These are phyloP conservation scores for Drosophila mauritiana DNA, from an alignment of 1,140 invertebrate genomes.

Conservation along the genomic window DNA sequence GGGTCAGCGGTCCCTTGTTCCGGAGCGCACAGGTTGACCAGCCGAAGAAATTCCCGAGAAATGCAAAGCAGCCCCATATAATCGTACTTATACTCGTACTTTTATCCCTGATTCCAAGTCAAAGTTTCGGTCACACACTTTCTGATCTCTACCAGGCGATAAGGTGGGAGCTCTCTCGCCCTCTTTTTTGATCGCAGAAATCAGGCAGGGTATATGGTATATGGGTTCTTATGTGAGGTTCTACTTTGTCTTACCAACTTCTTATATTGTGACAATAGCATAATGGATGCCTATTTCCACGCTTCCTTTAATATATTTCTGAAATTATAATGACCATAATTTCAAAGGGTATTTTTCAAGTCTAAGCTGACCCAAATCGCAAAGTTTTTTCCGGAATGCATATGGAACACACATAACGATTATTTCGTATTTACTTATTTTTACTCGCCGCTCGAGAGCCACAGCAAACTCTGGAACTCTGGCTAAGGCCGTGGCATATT, in stretches of 20 bases:
- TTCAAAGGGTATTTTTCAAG: neutral
- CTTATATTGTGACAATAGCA: too few species aligned
- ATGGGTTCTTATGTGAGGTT: neutral
- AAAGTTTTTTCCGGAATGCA: conserved; percentile 21
- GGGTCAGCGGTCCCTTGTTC: conserved; percentile 38
- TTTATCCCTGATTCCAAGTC: neutral
- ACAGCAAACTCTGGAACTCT: conserved; percentile 20
- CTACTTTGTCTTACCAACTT: too few species aligned
- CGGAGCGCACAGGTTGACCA: conserved; percentile 61
- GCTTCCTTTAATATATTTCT: too few species aligned
- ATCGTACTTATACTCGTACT: neutral
- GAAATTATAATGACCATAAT: too few species aligned
- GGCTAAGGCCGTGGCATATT: conserved; percentile 60
- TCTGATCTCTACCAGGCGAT: conserved; percentile 69
- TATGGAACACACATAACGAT: conserved; percentile 78
- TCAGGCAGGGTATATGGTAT: neutral
- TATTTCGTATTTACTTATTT: conserved; percentile 84
- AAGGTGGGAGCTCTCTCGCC: conserved; percentile 46
- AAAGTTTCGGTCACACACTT: conserved; percentile 65
- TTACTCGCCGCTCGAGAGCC: conserved; percentile 39
- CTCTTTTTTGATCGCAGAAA: conserved; percentile 24
- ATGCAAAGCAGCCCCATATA: conserved; percentile 59
- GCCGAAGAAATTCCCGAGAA: conserved; percentile 63
- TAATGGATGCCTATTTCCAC: too few species aligned
- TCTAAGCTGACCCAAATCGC: too few species aligned